Evolutionary conservation across 2,113 vertebrate genomes (phyloP).

Genomic region (Puma concolor): DNA sequence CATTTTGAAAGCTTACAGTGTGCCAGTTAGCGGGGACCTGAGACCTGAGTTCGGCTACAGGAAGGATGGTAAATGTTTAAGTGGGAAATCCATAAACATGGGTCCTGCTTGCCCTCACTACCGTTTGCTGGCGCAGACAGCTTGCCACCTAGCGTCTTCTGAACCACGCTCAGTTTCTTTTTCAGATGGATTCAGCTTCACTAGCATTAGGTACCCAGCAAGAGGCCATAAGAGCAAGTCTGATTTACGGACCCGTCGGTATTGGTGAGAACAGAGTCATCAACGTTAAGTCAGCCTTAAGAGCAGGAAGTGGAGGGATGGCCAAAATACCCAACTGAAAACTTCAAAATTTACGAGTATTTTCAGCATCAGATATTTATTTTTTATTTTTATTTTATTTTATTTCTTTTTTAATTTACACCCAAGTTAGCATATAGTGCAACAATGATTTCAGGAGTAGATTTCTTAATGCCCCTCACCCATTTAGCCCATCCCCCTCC

Average conservation of each 20-base stretch:
- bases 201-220: background rate
- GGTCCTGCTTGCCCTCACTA: too few species aligned
- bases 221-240: accelerated
- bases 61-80: background rate
- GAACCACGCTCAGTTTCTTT: background rate
- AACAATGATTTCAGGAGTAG: too few species aligned
- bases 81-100: accelerated
- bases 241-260: background rate
- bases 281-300: background rate
- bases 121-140: accelerated
- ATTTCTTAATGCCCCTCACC: too few species aligned
- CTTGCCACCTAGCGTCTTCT: background rate
- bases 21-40: background rate
- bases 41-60: background rate
- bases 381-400: too few species aligned
- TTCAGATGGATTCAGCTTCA: background rate
- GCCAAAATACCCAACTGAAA: background rate
- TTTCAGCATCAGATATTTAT: too few species aligned
- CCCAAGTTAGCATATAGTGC: too few species aligned
- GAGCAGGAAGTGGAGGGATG: background rate
- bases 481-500: too few species aligned
- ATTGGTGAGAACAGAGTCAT: background rate
- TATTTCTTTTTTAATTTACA: too few species aligned
- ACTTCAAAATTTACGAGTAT: background rate
- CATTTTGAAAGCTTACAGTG: background rate